phyloP scores from a whole-genome alignment of 2,888 invertebrate species.

The Criorhina ranunculi region DNA sequence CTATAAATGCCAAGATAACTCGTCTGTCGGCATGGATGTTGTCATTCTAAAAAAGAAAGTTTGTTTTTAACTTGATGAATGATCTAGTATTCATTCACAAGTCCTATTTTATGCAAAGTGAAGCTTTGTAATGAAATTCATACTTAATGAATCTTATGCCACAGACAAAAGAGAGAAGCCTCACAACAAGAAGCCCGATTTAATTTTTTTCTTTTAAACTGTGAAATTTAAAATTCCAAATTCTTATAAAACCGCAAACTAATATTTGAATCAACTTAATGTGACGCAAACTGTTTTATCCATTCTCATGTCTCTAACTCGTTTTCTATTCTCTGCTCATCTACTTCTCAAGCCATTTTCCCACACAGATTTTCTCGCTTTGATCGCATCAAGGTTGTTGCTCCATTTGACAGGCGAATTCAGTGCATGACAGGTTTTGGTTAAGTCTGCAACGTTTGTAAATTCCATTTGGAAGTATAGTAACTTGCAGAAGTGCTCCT shows the following conservation, averaged over 20 bases:
- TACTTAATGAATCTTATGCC: too few relatives aligned
- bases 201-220: too few relatives aligned
- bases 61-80: too few relatives aligned
- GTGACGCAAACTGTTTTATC: conserved; percentile 23
- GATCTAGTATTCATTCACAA: too few relatives aligned
- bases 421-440: conserved; percentile 37
- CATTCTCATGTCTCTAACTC: conserved; percentile 12
- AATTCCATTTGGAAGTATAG: conserved; percentile 22
- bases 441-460: conserved; percentile 30
- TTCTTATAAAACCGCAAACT: conserved; percentile 1
- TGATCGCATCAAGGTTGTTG: conserved; percentile 67
- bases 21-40: too few relatives aligned
- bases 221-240: background rate
- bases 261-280: conserved; percentile 26
- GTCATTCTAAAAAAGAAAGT: too few relatives aligned
- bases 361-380: conserved; percentile 39
- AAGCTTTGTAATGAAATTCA: too few relatives aligned
- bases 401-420: conserved; percentile 51
- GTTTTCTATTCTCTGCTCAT: conserved; percentile 23
- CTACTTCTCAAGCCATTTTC: conserved; percentile 58
- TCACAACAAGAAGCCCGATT: too few relatives aligned
- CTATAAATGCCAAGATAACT: too few relatives aligned
- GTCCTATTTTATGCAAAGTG: too few relatives aligned
- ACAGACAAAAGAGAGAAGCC: too few relatives aligned
- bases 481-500: background rate